Percentiles rank a stretch among this genome's conserved stretches.
phyloP scores from a whole-genome alignment of 2,113 vertebrate species.

The Anguilla japonica region DNA sequence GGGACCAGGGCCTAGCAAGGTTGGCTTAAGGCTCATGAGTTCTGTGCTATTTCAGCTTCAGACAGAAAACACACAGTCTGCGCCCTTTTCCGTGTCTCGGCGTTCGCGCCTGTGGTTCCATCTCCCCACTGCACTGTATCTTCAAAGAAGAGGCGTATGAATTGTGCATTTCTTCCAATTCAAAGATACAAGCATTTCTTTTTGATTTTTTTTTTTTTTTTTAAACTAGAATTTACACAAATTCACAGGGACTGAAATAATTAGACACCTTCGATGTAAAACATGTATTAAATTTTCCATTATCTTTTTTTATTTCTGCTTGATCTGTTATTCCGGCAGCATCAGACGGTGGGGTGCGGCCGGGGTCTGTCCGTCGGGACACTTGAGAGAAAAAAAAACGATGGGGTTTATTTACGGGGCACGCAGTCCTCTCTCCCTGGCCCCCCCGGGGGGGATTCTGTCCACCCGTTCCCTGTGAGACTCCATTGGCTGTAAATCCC shows the following conservation, averaged over 20 bases:
- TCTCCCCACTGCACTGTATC: slow-evolving; percentile 1
- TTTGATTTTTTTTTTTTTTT: slow-evolving; percentile 18
- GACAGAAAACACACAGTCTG: neutral
- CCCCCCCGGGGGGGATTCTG: neutral
- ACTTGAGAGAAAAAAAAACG: neutral
- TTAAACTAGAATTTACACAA: slow-evolving; percentile 8
- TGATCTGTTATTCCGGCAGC: too few relatives aligned
- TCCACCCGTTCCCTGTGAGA: neutral
- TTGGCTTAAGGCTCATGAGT: neutral
- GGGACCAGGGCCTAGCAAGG: neutral
- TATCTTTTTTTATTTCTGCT: too few relatives aligned
- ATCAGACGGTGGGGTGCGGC: neutral
- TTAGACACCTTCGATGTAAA: too few relatives aligned
- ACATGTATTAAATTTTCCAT: too few relatives aligned
- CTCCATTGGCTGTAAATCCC: neutral
- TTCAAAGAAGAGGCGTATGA: slow-evolving; percentile 20
- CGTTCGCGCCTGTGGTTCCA: neutral
- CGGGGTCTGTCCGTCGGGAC: neutral
- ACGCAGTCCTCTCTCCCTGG: neutral
- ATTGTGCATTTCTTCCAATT: slow-evolving; percentile 27
- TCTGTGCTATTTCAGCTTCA: neutral
- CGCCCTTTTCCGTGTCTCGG: neutral
- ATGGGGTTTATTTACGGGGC: neutral
- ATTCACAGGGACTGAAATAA: neutral
- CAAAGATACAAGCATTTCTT: slow-evolving; percentile 19